A percentile compares a stretch with the other conserved stretches of the same genome.
Conservation (phyloP, 2,113 vertebrate species). For the Muntiacus muntjak region DNA sequence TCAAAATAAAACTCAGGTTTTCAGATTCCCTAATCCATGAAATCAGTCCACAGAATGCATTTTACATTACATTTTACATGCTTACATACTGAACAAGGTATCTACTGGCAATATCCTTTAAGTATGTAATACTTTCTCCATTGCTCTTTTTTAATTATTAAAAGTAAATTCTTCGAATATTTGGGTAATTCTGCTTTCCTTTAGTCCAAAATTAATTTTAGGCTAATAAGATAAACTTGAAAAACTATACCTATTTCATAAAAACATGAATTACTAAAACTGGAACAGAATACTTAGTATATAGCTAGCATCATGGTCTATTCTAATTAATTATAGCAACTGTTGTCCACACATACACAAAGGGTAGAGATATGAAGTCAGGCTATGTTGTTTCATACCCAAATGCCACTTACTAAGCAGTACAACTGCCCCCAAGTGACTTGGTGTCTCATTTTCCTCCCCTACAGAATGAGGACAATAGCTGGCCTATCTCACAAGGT, state of each 20-base stretch:
- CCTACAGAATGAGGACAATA: background rate
- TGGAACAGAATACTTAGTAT: background rate
- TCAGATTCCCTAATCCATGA: background rate
- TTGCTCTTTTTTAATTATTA: background rate
- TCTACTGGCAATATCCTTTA: background rate
- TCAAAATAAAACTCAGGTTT: background rate
- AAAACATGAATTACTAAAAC: background rate
- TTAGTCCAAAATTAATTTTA: slow-evolving; percentile 9
- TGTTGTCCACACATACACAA: background rate
- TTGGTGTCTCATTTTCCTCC: background rate
- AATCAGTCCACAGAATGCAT: background rate
- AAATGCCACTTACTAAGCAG: background rate
- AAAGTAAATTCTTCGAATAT: slow-evolving; percentile 1
- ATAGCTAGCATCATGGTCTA: background rate
- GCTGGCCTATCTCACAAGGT: background rate
- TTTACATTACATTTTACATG: background rate
- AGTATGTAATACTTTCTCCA: background rate
- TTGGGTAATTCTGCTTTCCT: background rate
- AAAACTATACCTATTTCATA: background rate
- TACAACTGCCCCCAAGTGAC: background rate
- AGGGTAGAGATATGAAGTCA: background rate
- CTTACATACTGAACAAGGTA: background rate
- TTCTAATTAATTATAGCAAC: background rate
- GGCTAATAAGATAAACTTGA: background rate
- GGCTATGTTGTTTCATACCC: background rate